Percentiles rank a stretch among this genome's conserved stretches.
Evolutionary conservation across 2,113 vertebrate genomes (phyloP).

Genomic region (Protobothrops flavoviridis): DNA sequence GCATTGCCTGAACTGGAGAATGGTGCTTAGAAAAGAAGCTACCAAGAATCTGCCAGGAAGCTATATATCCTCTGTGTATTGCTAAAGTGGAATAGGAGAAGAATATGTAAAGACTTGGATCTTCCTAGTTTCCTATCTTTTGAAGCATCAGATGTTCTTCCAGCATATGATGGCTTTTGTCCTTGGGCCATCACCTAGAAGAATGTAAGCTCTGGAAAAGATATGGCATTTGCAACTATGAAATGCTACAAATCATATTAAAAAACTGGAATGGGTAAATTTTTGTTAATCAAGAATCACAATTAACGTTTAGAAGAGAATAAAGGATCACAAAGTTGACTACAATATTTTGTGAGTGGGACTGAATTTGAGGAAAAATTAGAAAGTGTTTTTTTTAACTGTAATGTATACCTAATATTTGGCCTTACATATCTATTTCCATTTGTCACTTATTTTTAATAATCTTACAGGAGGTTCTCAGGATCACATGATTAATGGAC

Average conservation of each 20-base stretch:
- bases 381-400: background rate
- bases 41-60: background rate
- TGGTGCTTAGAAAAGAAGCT: background rate
- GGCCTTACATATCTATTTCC: background rate
- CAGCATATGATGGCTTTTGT: background rate
- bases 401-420: background rate
- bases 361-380: background rate
- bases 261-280: background rate
- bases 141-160: background rate
- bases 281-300: background rate
- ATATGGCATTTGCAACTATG: background rate
- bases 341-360: background rate
- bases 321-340: background rate
- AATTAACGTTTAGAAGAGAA: background rate
- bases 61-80: background rate
- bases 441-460: background rate
- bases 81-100: background rate
- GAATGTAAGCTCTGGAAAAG: background rate
- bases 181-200: background rate
- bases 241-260: background rate
- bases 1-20: background rate
- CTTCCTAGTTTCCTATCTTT: background rate
- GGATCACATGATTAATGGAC: background rate
- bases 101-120: background rate
- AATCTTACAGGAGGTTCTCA: background rate